Conservation (phyloP, 2,113 vertebrate genomes). For the Gambusia holbrooki region DNA sequence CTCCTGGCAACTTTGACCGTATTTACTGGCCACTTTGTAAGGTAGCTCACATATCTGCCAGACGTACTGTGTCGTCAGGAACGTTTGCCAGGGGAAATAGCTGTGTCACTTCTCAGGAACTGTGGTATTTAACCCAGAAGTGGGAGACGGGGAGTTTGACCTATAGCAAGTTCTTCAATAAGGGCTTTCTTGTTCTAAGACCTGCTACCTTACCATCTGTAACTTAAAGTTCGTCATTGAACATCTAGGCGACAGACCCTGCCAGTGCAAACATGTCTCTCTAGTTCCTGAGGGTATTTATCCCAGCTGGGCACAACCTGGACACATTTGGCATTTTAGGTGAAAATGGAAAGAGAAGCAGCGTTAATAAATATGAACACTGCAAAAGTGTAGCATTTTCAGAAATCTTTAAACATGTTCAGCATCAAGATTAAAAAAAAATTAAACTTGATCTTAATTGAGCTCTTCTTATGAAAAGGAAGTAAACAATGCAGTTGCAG, state of each 20-base stretch:
- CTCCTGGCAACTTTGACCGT: conserved; percentile 34
- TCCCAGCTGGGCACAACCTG: neutral
- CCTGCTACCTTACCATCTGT: neutral
- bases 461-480: neutral
- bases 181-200: conserved; percentile 11
- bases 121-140: conserved; percentile 4
- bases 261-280: neutral
- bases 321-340: neutral
- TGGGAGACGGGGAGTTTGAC: neutral
- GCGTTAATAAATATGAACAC: neutral
- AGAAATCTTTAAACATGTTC: neutral
- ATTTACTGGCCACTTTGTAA: conserved; percentile 38
- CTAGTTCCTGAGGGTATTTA: conserved; percentile 2
- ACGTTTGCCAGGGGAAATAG: conserved; percentile 33
- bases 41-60: conserved; percentile 42
- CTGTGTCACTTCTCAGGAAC: conserved; percentile 31
- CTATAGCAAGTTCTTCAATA: neutral
- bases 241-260: neutral
- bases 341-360: neutral
- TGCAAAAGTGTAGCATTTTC: neutral
- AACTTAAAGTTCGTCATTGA: neutral
- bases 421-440: neutral
- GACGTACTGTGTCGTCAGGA: conserved; percentile 33
- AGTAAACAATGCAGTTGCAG: neutral
- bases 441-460: neutral